Base-by-base conservation (phyloP, 2,113 vertebrate genomes). In the Rhombomys opimus region DNA sequence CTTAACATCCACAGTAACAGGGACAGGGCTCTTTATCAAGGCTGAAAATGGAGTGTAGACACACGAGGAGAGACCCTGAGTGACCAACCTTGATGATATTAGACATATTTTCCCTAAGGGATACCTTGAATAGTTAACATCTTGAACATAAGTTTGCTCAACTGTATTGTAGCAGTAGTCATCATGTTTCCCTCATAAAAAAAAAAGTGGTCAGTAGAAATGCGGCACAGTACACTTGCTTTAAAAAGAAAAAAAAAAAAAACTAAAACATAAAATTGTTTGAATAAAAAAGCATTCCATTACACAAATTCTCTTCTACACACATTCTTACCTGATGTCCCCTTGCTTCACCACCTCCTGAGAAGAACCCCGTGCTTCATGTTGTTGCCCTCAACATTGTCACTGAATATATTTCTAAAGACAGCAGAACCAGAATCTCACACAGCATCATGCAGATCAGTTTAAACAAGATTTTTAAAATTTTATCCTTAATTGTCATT, bases 391-490 rank as follows among this genome's bases (percentile, higher is more conserved):
- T 5, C 20, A 35, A 22, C 23, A 20, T 12, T 76, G 23, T 75
- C 87, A 57, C 5, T 52, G 57, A 41, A 61, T 7, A 0, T 32
- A 15, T 35, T 32, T 76, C 7, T 14, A 63, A 80, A 7, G 1
- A 13, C 25, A 77, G 2, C 0, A 2, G 90, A 89, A 1, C n/a
- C 23, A 81, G 59, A 85, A 41, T 63, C 22, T 46, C 59, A 27
- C 59, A 27, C 59, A 46, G 9, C 61, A 54, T 52, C 30, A 81
- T 14, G 57, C 13, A 61, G 11, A 27, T 1, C 7, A 63, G 32
- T 38, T 93, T 90, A 75, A 90, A 10, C 13, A 65, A 76, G 11
- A 77, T 38, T 30, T 32, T 94, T 93, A 87, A 65, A 77, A 96
- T 75, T 4, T 22, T 77, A n/a, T 65, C 30, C 63, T 80, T 80